These are phyloP conservation scores for Scaptomyza parva DNA, from an alignment of 2,888 invertebrate genomes.

Conservation along the genomic window DNA sequence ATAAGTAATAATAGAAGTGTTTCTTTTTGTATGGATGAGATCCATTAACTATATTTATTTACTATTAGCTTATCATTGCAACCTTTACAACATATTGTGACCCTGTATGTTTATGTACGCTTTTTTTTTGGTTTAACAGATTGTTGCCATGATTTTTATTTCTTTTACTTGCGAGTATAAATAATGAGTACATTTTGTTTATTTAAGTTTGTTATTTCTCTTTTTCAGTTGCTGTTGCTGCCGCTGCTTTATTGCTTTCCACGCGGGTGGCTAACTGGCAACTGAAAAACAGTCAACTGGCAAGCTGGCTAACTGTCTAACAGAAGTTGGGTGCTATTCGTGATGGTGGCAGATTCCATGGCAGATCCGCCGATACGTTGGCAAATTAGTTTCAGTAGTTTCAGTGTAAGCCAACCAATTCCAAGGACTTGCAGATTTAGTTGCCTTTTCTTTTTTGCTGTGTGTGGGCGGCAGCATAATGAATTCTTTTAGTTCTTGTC, in stretches of 20 bases:
- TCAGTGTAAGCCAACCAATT: conserved; percentile 15
- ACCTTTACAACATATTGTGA: not conserved
- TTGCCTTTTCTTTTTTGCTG: conserved; percentile 9
- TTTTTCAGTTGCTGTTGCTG: conserved; percentile 21
- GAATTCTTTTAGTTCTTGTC: conserved; percentile 35
- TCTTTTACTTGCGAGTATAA: conserved; percentile 67
- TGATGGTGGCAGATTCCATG: conserved; percentile 43
- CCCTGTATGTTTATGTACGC: conserved; percentile 58
- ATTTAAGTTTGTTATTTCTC: conserved; percentile 74
- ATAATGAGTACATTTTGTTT: conserved; percentile 80
- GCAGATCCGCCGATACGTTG: conserved; percentile 61
- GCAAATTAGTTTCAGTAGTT: conserved; percentile 77
- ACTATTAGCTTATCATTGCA: not conserved
- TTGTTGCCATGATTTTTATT: conserved; percentile 64
- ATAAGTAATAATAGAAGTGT: no score
- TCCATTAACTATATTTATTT: no score
- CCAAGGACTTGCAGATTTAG: conserved; percentile 21
- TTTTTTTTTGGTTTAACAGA: conserved; percentile 54
- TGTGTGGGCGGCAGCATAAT: conserved; percentile 20
- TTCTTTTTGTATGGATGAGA: no score
- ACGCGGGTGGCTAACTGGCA: conserved; percentile 66
- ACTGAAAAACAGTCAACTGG: conserved; percentile 27
- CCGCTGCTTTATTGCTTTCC: conserved; percentile 75
- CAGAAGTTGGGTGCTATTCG: conserved; percentile 30
- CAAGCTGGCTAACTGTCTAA: conserved; percentile 40